Percentiles rank a stretch among this genome's conserved stretches.
These are phyloP conservation scores for Chloroceryle amazona DNA, from an alignment of 2,797 vertebrate species.

Conservation along the genomic window DNA sequence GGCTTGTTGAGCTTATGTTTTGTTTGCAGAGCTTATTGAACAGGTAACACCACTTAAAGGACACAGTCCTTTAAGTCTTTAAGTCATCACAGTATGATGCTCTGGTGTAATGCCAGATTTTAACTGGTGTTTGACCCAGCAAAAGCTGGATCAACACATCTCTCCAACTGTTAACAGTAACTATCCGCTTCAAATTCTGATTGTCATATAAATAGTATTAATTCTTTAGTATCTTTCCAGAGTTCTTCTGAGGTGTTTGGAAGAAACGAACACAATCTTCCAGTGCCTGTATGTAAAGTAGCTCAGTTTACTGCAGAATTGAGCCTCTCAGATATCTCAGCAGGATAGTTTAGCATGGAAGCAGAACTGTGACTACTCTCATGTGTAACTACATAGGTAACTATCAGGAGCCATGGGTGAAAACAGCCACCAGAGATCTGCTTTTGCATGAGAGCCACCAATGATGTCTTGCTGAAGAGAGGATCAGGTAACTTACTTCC, in stretches of 20 bases:
- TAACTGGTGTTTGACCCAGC: background rate
- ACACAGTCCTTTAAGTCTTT: background rate
- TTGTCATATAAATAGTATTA: background rate
- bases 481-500: background rate
- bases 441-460: background rate
- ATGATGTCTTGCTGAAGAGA: background rate
- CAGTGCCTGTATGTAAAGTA: fast-evolving
- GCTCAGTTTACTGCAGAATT: background rate
- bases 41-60: background rate
- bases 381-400: background rate
- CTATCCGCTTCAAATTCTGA: background rate
- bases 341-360: background rate
- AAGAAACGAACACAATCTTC: background rate
- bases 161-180: background rate
- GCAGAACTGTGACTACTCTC: background rate
- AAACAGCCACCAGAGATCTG: background rate
- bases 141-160: background rate
- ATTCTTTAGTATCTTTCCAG: background rate
- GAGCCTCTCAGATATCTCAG: background rate
- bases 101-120: background rate
- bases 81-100: background rate
- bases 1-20: too few relatives aligned
- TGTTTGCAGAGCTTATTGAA: background rate
- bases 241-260: background rate
- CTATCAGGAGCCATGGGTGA: background rate